These are phyloP conservation scores for Astreopora myriophthalma DNA, from an alignment of 64 coral and sea anemone species.

Conservation along the genomic window DNA sequence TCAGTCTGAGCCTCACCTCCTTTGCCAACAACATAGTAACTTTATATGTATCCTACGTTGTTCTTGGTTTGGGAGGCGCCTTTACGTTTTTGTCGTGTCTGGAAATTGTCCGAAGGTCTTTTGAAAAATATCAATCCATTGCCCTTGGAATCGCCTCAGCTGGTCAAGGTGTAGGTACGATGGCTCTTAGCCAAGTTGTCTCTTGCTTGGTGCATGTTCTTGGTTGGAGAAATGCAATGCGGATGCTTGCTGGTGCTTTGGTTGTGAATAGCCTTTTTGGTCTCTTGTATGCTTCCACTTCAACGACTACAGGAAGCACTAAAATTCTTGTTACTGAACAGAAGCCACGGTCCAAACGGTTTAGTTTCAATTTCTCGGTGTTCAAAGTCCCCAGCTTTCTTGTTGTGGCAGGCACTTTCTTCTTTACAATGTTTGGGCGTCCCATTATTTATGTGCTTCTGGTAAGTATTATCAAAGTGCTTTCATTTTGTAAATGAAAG, in stretches of 20 bases:
- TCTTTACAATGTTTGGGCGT: constrained; percentile 5
- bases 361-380: not conserved
- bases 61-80: constrained; percentile 19
- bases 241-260: not conserved
- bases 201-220: not conserved
- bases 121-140: constrained; percentile 40
- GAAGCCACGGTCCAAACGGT: not conserved
- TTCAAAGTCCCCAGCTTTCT: constrained; percentile 14
- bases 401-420: not conserved
- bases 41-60: constrained; percentile 16
- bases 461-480: not conserved
- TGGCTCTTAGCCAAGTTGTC: constrained; percentile 37
- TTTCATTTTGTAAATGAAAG: not conserved
- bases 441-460: not conserved
- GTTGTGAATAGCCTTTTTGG: not conserved
- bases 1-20: constrained; percentile 15
- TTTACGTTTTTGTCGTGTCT: constrained; percentile 21
- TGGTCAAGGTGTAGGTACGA: constrained; percentile 45
- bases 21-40: not conserved
- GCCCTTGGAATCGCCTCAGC: constrained; percentile 50
- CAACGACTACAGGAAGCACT: not conserved
- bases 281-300: not conserved
- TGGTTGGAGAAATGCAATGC: constrained; percentile 4
- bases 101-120: constrained; percentile 10
- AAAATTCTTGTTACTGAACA: not conserved